These are phyloP conservation scores for Marmota monax DNA, from an alignment of 2,113 vertebrate species.

Conservation along the genomic window DNA sequence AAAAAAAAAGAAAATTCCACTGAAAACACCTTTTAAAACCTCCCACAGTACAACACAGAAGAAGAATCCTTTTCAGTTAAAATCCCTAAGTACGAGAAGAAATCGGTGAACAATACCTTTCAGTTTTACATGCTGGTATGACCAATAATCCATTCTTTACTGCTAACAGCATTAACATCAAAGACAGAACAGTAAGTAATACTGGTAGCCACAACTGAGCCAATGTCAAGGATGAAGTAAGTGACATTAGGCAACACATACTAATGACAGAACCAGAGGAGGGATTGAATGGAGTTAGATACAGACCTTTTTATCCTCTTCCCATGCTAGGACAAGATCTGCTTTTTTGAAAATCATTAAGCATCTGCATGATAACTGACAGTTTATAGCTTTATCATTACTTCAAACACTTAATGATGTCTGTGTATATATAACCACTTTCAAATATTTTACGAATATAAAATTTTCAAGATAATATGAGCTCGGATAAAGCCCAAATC, in stretches of 20 bases:
- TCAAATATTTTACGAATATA: constrained; percentile 5
- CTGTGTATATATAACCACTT: background rate
- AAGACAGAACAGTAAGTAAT: background rate
- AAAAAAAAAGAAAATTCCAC: constrained; percentile 47
- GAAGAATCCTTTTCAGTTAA: background rate
- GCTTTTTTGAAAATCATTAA: background rate
- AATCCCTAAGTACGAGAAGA: background rate
- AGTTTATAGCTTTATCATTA: background rate
- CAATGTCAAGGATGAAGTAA: background rate
- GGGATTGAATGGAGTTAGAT: background rate
- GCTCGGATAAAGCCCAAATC: background rate
- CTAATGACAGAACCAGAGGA: background rate
- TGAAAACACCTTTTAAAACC: constrained; percentile 31
- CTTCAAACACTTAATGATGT: background rate
- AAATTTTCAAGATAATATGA: constrained; percentile 11
- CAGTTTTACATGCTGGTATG: background rate
- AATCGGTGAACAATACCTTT: background rate
- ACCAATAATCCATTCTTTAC: background rate
- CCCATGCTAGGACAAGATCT: no score
- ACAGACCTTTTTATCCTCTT: background rate
- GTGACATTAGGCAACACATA: background rate
- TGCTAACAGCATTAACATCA: background rate
- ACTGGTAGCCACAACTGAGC: background rate
- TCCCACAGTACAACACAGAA: background rate
- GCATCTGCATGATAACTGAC: background rate